Percentiles rank a stretch among this genome's conserved stretches.
phyloP scores from a whole-genome alignment of 2,888 invertebrate genomes.

The Cryptus armator region DNA sequence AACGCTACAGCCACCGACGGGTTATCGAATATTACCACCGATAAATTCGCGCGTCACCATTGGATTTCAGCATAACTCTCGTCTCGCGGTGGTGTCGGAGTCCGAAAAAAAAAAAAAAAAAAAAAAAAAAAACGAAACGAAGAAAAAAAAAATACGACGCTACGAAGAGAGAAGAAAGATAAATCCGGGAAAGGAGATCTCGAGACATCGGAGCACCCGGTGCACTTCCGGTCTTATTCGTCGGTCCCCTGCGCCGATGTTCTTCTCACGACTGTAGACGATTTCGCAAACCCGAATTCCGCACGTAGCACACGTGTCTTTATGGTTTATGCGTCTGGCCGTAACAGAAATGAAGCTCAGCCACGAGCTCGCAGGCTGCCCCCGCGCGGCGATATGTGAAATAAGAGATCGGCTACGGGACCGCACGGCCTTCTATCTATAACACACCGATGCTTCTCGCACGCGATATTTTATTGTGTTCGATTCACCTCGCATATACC shows the following conservation, averaged over 20 bases:
- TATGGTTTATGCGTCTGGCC: slow-evolving; percentile 79
- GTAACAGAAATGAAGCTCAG: slow-evolving; percentile 56
- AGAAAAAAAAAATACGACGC: slow-evolving; percentile 56
- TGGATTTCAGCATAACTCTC: slow-evolving; percentile 49
- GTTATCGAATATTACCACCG: slow-evolving; percentile 77
- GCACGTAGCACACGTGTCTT: slow-evolving; percentile 72
- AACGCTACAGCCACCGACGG: slow-evolving; percentile 71
- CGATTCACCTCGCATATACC: slow-evolving; percentile 15
- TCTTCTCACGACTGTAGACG: neutral
- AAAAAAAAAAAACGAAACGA: neutral
- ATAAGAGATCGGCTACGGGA: slow-evolving; percentile 55
- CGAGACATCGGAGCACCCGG: slow-evolving; percentile 51
- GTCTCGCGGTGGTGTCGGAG: slow-evolving; percentile 34
- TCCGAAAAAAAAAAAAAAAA: slow-evolving; percentile 17
- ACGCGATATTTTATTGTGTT: slow-evolving; percentile 72
- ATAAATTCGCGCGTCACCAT: slow-evolving; percentile 74
- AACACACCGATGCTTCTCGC: slow-evolving; percentile 49
- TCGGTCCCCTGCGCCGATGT: neutral
- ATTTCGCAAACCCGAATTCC: slow-evolving; percentile 53
- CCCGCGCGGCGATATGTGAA: slow-evolving; percentile 37
- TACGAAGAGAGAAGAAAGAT: slow-evolving; percentile 31
- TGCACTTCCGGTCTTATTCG: slow-evolving; percentile 43
- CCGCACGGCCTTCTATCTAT: slow-evolving; percentile 1
- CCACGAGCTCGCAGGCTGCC: neutral
- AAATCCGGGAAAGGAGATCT: slow-evolving; percentile 60